Conservation (phyloP, 1,140 invertebrate species). For the Oscheius sp. region DNA sequence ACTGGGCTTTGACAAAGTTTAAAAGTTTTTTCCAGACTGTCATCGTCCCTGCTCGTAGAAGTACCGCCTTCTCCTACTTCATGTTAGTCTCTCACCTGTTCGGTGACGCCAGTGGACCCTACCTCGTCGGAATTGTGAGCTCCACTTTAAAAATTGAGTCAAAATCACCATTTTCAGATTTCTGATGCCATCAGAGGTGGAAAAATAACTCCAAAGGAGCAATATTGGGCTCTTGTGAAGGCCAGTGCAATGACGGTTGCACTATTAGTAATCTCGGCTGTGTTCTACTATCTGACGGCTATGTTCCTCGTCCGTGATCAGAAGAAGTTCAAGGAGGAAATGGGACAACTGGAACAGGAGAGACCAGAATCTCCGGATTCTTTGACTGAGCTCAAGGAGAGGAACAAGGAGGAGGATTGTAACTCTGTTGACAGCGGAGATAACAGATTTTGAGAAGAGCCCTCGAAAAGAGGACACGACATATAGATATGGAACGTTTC, state of each 20-base stretch:
- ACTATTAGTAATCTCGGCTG: constrained; percentile 19
- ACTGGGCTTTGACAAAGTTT: not conserved
- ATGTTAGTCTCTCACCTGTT: constrained; percentile 22
- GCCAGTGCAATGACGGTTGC: constrained; percentile 9
- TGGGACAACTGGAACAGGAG: too few relatives aligned
- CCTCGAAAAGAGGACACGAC: too few relatives aligned
- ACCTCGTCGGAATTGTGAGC: constrained; percentile 18
- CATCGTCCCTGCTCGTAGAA: constrained; percentile 2
- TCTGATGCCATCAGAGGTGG: constrained; percentile 21
- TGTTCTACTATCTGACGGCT: constrained; percentile 12
- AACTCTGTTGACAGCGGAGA: too few relatives aligned
- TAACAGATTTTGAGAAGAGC: too few relatives aligned
- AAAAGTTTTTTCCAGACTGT: constrained; percentile 1
- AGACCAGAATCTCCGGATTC: too few relatives aligned
- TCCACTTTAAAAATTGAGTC: not conserved
- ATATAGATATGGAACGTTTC: too few relatives aligned
- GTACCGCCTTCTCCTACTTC: constrained; percentile 28
- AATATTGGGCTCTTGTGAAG: constrained; percentile 19
- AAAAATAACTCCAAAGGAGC: constrained; percentile 3
- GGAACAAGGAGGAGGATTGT: too few relatives aligned
- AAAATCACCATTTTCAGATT: not conserved
- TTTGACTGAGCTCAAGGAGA: too few relatives aligned
- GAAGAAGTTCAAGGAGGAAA: constrained; percentile 16
- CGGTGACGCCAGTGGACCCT: constrained; percentile 25
- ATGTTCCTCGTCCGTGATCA: not conserved